Evolutionary conservation across 92 coral and sea anemone species (phyloP), one percentile per base, ranked within the genome.

Genomic region (Phenganax marumi): DNA sequence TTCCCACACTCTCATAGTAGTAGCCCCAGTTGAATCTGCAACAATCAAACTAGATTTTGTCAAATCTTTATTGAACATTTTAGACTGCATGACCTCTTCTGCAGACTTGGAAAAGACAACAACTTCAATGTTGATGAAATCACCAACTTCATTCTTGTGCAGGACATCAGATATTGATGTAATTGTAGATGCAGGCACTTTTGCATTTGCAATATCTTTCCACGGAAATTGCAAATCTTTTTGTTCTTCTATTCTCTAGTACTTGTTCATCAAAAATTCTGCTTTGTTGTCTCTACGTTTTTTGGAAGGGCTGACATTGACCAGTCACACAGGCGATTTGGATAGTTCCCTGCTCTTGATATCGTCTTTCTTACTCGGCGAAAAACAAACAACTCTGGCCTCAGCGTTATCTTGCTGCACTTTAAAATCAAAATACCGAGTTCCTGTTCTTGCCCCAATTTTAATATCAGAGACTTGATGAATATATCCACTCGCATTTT

Each of bases 371-470:
- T 87, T 89, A 75, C 78, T 74, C 19, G 90, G 90, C 61, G 90
- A 87, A 80, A 81, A 89, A 81, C 90, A 87, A 53, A 89, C 88
- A 68, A 81, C 11, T n/a, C n/a, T n/a, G n/a, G n/a, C n/a, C n/a
- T n/a, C n/a, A n/a, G n/a, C n/a, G n/a, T n/a, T n/a, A n/a, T n/a
- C n/a, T n/a, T n/a, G n/a, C n/a, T n/a, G n/a, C n/a, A n/a, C n/a
- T n/a, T n/a, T n/a, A n/a, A n/a, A n/a, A n/a, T n/a, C n/a, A n/a
- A n/a, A n/a, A n/a, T n/a, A n/a, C n/a, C n/a, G n/a, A n/a, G n/a
- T n/a, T n/a, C n/a, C n/a, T n/a, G n/a, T n/a, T n/a, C n/a, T n/a
- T n/a, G n/a, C n/a, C n/a, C n/a, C n/a, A n/a, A n/a, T n/a, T n/a
- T n/a, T n/a, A n/a, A n/a, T n/a, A n/a, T n/a, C n/a, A n/a, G n/a